Evolutionary conservation across 2,797 vertebrate species (phyloP).

Genomic region (Syndactyla subalaris): DNA sequence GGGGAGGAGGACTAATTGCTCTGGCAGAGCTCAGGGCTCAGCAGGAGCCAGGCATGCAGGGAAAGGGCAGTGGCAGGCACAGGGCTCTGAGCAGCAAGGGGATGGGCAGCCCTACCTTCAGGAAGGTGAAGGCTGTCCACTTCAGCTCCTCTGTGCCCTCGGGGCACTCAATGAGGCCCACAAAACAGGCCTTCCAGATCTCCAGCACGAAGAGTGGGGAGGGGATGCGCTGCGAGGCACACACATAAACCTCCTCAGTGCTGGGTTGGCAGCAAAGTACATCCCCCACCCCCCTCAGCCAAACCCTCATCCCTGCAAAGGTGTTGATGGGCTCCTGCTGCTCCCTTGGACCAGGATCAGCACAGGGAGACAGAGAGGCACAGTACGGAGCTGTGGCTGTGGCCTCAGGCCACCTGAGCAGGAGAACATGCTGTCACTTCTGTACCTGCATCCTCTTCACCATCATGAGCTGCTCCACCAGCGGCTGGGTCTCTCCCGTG

Average conservation of each 20-base stretch:
- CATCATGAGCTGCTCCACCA: conserved; percentile 98
- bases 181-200: conserved; percentile 98
- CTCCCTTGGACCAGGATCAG: not conserved
- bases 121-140: conserved; percentile 98
- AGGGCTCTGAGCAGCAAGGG: accelerated
- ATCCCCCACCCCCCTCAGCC: not conserved
- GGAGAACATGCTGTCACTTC: not conserved
- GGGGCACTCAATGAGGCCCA: conserved; percentile 96
- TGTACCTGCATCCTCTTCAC: conserved; percentile 97
- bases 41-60: accelerated
- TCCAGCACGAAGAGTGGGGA: conserved; percentile 91
- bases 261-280: not conserved
- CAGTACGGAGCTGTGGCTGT: not conserved
- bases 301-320: not conserved
- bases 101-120: conserved; percentile 83
- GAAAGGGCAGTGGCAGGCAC: not conserved
- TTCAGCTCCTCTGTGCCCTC: conserved; percentile 98
- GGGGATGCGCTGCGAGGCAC: conserved; percentile 84
- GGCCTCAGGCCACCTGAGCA: not conserved
- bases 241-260: not conserved
- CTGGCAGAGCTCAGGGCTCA: not conserved
- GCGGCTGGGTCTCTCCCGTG: conserved; percentile 91
- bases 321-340: not conserved
- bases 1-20: not conserved
- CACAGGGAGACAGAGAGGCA: not conserved